Conservation (phyloP, 2,888 invertebrate species). For the Thecocarcelia acutangulata region DNA sequence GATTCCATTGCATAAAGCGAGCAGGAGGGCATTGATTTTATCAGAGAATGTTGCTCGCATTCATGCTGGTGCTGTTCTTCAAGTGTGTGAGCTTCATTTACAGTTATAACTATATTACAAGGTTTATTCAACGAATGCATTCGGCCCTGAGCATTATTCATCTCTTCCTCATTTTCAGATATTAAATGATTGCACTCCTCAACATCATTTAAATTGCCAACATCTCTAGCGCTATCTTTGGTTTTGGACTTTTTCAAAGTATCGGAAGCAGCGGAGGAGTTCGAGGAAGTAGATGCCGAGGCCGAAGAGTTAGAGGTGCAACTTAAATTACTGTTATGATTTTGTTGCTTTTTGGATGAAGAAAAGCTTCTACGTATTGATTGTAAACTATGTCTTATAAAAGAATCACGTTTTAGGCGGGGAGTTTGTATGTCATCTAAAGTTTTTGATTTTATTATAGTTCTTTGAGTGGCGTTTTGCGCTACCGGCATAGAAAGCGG, state of each 20-base stretch:
- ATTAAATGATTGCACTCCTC: conserved; percentile 40
- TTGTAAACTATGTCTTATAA: conserved; percentile 77
- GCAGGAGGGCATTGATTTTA: not conserved
- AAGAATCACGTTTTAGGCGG: conserved; percentile 76
- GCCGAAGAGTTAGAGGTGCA: conserved; percentile 67
- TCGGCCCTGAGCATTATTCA: too few relatives aligned
- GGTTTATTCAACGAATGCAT: not conserved
- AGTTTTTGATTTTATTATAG: conserved; percentile 50
- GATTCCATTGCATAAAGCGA: conserved; percentile 35
- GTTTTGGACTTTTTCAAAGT: conserved; percentile 36
- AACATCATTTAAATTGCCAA: conserved; percentile 40
- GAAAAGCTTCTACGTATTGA: conserved; percentile 77
- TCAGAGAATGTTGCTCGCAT: conserved; percentile 16
- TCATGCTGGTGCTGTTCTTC: not conserved
- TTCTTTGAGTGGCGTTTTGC: conserved; percentile 12
- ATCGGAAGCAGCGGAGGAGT: conserved; percentile 67
- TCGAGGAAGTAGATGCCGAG: conserved; percentile 63
- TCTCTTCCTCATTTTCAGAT: conserved; percentile 6
- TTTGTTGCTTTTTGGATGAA: conserved; percentile 71
- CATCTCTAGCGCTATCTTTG: conserved; percentile 44
- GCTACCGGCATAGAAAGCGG: conserved; percentile 36
- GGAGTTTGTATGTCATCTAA: conserved; percentile 59
- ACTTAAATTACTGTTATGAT: conserved; percentile 40
- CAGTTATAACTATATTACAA: conserved; percentile 10
- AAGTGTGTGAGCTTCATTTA: conserved; percentile 32